Base-by-base conservation (phyloP, 2,113 vertebrate genomes). In the Neodontobutis hainanensis region DNA sequence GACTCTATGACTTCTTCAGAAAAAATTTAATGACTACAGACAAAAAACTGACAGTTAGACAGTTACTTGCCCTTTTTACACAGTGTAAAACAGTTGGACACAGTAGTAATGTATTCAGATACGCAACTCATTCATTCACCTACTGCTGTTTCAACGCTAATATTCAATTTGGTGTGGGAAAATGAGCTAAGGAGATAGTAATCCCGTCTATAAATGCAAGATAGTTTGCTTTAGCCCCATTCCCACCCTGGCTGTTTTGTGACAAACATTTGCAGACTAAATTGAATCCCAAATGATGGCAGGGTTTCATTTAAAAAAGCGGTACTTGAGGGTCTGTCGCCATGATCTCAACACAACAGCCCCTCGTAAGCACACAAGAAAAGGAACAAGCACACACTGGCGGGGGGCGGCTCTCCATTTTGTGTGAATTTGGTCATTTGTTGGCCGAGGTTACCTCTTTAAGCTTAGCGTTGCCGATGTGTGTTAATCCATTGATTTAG, bases 401-500 rank as follows among this genome's bases (percentile, higher is more conserved):
- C 70, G 9, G 65, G 71, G 82, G 82, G 85, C 7, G 57, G 72
- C 53, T 75, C 77, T 86, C 61, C 70, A 70, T 87, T 87, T 89
- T 91, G 80, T 85, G 85, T 87, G 87, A 89, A 87, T 90, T 87
- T 91, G 83, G 79, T 86, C 82, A 89, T 88, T 91, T 90, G 84
- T 88, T 90, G 89, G 85, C 83, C 53, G 70, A 86, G 83, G 81
- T 86, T 80, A 87, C 83, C 83, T 85, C 81, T 70, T 76, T 83
- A 72, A 91, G 88, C 90, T 92, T 90, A 90, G 84, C 50, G 55
- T 65, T 78, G 70, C 44, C 63, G 65, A 66, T 72, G 75, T 70
- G 75, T 78, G 87, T 83, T 91, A 92, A 92, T 92, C 90, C 87
- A 83, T 88, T 91, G 88, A 91, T 90, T 91, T 91, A 86, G 73